Evolutionary conservation across 2,888 invertebrate genomes (phyloP).

Genomic region (Unio pictorum): DNA sequence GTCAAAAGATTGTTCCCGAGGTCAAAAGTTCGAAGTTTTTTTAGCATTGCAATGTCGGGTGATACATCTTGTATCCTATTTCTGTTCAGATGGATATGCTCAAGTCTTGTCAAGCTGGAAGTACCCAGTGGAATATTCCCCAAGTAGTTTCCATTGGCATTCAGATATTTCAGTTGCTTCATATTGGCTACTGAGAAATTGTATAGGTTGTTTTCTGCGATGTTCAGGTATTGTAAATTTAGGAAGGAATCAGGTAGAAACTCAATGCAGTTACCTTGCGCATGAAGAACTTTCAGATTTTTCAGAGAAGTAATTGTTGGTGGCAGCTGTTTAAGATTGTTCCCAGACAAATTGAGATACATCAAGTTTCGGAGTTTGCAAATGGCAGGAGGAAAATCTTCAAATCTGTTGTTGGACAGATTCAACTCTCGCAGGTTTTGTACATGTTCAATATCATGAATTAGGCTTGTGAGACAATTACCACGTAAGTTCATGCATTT

Average conservation of each 20-base stretch:
- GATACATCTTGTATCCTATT: slow-evolving; percentile 63
- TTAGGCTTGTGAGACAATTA: slow-evolving; percentile 59
- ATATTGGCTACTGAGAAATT: slow-evolving; percentile 61
- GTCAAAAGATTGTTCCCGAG: slow-evolving; percentile 62
- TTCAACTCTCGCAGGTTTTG: slow-evolving; percentile 59
- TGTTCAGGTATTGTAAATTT: slow-evolving; percentile 58
- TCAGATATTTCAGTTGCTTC: slow-evolving; percentile 57
- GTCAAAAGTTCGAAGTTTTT: slow-evolving; percentile 59
- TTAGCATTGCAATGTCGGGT: slow-evolving; percentile 61
- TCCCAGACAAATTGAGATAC: slow-evolving; percentile 57
- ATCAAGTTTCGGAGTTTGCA: slow-evolving; percentile 47
- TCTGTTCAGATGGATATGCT: slow-evolving; percentile 53
- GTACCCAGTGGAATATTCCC: slow-evolving; percentile 63
- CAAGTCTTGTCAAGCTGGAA: slow-evolving; percentile 51
- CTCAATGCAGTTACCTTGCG: slow-evolving; percentile 57
- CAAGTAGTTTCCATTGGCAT: slow-evolving; percentile 58
- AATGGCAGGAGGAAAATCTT: slow-evolving; percentile 50
- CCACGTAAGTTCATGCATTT: slow-evolving; percentile 45
- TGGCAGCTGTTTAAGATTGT: slow-evolving; percentile 52
- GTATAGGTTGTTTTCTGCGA: slow-evolving; percentile 58
- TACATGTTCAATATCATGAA: slow-evolving; percentile 61
- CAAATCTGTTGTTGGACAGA: slow-evolving; percentile 60
- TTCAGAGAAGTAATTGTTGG: slow-evolving; percentile 40
- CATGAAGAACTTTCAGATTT: slow-evolving; percentile 54
- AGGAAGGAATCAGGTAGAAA: slow-evolving; percentile 51